Conservation (phyloP, 2,797 vertebrate genomes). For the Halcyon smyrnensis region DNA sequence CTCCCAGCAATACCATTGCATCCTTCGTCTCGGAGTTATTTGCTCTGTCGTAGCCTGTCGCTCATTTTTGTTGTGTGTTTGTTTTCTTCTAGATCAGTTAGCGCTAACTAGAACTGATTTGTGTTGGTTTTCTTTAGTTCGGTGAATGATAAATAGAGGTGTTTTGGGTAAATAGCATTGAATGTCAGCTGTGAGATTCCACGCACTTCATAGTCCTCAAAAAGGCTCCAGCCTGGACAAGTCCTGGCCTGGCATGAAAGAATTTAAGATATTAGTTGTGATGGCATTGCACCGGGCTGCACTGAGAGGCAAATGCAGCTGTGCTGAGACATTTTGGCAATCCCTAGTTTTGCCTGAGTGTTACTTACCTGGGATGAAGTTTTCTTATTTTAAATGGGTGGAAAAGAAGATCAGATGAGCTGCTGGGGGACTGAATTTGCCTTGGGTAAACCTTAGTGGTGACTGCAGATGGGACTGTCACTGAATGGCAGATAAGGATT, state of each 20-base stretch:
- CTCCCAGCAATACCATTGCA: background rate
- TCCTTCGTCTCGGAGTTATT: fast-evolving
- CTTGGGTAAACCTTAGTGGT: background rate
- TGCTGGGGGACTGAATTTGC: background rate
- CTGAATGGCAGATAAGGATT: background rate
- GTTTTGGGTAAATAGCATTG: background rate
- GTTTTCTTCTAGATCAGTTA: background rate
- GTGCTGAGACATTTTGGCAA: background rate
- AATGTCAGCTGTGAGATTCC: background rate
- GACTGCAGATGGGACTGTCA: background rate
- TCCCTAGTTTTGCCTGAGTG: background rate
- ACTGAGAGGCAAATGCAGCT: background rate
- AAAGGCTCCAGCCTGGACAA: background rate
- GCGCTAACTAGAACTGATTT: background rate
- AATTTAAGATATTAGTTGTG: background rate
- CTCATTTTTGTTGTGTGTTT: fast-evolving
- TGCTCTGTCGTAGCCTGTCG: background rate
- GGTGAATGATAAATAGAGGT: background rate
- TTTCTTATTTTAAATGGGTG: background rate
- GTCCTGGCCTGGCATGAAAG: background rate
- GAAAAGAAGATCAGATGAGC: background rate
- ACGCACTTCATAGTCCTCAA: background rate
- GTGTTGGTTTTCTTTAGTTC: background rate
- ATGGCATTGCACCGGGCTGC: background rate
- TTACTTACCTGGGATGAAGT: background rate